Evolutionary conservation across 1,140 invertebrate genomes (phyloP), one percentile per base, ranked within the genome.

Genomic region (Leptinotarsa defecta): DNA sequence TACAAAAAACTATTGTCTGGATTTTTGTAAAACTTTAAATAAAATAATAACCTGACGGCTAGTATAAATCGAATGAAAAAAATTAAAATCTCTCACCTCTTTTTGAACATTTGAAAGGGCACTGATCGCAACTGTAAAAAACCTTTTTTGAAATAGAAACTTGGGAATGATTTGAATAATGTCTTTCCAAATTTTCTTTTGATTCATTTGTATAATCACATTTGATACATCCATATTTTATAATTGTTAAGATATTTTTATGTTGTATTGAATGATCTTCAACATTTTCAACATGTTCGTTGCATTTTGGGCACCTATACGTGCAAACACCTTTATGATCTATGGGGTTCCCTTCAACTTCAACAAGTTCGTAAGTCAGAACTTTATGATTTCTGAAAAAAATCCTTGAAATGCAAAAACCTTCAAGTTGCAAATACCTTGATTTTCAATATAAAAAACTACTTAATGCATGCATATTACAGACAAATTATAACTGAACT

Each of bases 221-320:
- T 57, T 57, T 57, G 52, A 57, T 57, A 1, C 52, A 57, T 57
- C 52, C n/a, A n/a, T 17, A 57, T 57, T 57, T 57, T 6, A 1
- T 6, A 17, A 17, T 0, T 15, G 52, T n/a, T n/a, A 17, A 17
- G n/a, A 57, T 17, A n/a, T 57, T 57, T 57, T 57, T 15, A 57
- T 57, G 52, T 57, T 3, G 52, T 57, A 17, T n/a, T 57, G n/a
- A 17, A 57, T 57, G 52, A 4, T 57, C 13, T n/a, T 57, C 52
- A 15, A 57, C n/a, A 57, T 57, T 57, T 17, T 15, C 52, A 57
- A 57, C 52, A 57, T 2, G 15, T 57, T 57, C 52, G 52, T 57
- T 57, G 52, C 15, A 57, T 57, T 57, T 57, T n/a, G 52, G 52
- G n/a, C 52, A 57, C 52, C 13, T 57, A 57, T 57, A 57, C 52